A percentile compares a stretch with the other conserved stretches of the same genome.
These are phyloP conservation scores for Drosophila macrospina DNA, from an alignment of 2,888 invertebrate genomes.

Conservation along the genomic window DNA sequence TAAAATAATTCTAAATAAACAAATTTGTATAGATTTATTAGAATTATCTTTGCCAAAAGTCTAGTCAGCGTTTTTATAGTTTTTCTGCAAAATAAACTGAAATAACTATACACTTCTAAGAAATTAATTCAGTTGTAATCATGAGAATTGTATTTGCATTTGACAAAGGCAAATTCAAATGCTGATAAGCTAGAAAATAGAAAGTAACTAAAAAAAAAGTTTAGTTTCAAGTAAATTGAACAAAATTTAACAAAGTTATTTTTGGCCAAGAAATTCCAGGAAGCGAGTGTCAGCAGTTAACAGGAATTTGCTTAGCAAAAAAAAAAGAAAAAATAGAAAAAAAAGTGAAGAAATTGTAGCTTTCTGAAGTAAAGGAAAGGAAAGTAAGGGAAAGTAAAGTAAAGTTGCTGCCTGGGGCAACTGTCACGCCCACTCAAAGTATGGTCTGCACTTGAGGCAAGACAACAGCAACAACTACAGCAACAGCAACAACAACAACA, in stretches of 20 bases:
- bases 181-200: not conserved
- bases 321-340: constrained; percentile 3
- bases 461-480: constrained; percentile 3
- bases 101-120: too few species aligned
- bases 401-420: constrained; percentile 17
- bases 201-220: not conserved
- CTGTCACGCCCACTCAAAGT: constrained; percentile 19
- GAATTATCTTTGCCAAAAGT: too few species aligned
- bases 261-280: constrained; percentile 3
- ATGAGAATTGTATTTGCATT: not conserved
- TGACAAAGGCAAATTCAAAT: not conserved
- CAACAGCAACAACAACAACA: constrained; percentile 12
- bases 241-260: constrained; percentile 18
- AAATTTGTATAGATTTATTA: too few species aligned
- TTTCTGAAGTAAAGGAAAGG: not conserved
- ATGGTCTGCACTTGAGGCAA: constrained; percentile 7
- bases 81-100: too few species aligned
- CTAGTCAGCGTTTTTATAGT: too few species aligned
- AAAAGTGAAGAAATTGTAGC: not conserved
- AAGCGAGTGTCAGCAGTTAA: not conserved
- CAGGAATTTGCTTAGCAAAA: constrained; percentile 4
- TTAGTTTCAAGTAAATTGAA: not conserved
- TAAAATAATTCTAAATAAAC: too few species aligned
- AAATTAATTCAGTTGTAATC: too few species aligned
- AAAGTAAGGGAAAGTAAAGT: not conserved